Evolutionary conservation across 1,140 invertebrate species (phyloP).

Genomic region (Melipona quadrifasciata): DNA sequence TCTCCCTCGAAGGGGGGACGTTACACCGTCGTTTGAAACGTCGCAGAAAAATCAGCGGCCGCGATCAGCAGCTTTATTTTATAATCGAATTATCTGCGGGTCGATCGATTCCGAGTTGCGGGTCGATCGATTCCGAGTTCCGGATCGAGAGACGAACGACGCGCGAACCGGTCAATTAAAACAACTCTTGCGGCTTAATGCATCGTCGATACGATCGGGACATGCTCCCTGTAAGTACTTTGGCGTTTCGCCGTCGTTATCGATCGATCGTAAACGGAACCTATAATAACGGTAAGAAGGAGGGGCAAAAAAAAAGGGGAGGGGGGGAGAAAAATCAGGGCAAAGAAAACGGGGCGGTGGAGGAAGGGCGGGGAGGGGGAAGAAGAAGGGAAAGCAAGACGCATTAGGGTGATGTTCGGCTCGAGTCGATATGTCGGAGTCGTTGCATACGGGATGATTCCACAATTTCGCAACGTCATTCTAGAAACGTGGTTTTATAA

Average conservation of each 20-base stretch:
- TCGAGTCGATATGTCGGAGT: neutral
- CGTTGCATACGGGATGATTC: too few species aligned
- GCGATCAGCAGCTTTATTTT: too few species aligned
- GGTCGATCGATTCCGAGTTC: neutral
- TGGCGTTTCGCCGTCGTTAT: neutral
- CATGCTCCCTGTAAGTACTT: too few species aligned
- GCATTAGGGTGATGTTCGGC: neutral
- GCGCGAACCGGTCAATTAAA: conserved; percentile 32
- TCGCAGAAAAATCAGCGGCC: neutral
- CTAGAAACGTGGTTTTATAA: too few species aligned
- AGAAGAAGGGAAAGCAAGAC: neutral
- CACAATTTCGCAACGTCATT: too few species aligned
- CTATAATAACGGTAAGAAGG: neutral
- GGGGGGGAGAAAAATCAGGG: neutral
- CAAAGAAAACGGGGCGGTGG: neutral
- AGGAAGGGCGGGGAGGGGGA: neutral
- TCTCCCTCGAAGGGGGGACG: too few species aligned
- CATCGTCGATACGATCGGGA: neutral
- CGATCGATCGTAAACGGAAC: conserved; percentile 31
- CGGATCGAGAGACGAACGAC: conserved; percentile 9
- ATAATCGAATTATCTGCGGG: conserved; percentile 3
- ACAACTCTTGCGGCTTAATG: conserved; percentile 21
- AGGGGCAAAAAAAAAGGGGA: neutral
- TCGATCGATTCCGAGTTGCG: neutral
- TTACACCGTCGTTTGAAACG: too few species aligned